These are phyloP conservation scores for Amphiprion clarkii DNA, from an alignment of 2,797 vertebrate genomes.

Conservation along the genomic window DNA sequence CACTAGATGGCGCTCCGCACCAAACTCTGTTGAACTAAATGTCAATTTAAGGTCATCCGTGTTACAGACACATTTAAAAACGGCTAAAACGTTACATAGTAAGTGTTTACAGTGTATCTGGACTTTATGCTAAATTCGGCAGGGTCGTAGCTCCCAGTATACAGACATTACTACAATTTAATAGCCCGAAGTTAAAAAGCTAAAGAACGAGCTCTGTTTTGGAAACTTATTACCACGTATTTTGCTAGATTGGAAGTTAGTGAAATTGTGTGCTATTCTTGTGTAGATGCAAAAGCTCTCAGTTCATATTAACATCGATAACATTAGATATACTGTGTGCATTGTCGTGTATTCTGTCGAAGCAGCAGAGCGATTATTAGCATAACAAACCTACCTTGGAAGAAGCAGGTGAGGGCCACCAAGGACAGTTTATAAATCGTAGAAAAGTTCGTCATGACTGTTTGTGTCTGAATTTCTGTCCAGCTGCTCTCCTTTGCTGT, in stretches of 20 bases:
- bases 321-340: rapidly evolving
- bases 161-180: rapidly evolving
- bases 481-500: rapidly evolving
- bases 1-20: neutral
- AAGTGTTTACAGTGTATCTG: rapidly evolving
- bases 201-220: rapidly evolving
- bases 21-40: slow-evolving; percentile 13
- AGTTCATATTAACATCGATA: too few relatives aligned
- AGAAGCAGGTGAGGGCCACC: slow-evolving; percentile 45
- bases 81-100: rapidly evolving
- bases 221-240: neutral
- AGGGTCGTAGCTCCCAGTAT: rapidly evolving
- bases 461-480: rapidly evolving
- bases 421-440: slow-evolving; percentile 70
- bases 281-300: rapidly evolving
- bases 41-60: neutral
- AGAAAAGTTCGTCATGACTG: slow-evolving; percentile 65
- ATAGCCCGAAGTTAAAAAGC: too few relatives aligned
- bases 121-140: neutral
- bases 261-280: rapidly evolving
- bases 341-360: neutral
- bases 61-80: rapidly evolving
- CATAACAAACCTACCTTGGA: slow-evolving; percentile 57
- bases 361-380: neutral
- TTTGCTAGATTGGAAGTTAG: rapidly evolving